A percentile compares a stretch with the other conserved stretches of the same genome.
phyloP scores from a whole-genome alignment of 2,888 invertebrate genomes.

The Morpho helenor region DNA sequence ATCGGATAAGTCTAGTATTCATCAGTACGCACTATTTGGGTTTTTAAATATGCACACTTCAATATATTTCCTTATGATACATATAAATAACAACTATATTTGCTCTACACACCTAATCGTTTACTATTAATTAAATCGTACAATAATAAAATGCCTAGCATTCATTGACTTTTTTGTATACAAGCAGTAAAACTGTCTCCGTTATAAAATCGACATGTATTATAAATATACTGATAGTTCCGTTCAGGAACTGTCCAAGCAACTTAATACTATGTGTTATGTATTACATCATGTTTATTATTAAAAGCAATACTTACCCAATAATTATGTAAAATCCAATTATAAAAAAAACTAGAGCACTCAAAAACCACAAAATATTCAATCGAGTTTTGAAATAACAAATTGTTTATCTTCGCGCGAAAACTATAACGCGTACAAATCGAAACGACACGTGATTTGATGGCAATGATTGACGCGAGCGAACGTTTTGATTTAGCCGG shows the following conservation, averaged over 20 bases:
- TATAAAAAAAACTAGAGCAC: constrained; percentile 12
- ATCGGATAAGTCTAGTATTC: too few relatives aligned
- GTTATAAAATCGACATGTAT: constrained; percentile 1
- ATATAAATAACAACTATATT: background rate
- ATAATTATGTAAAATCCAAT: constrained; percentile 24
- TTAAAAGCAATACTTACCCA: constrained; percentile 19
- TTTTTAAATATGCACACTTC: too few relatives aligned
- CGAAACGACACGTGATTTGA: constrained; percentile 1
- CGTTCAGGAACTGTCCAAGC: constrained; percentile 1
- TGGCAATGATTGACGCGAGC: background rate
- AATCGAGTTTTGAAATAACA: background rate
- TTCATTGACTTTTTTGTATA: background rate
- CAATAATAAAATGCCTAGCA: background rate
- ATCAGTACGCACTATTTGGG: too few relatives aligned
- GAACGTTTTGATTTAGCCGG: constrained; percentile 24
- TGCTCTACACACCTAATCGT: background rate
- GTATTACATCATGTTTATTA: constrained; percentile 26
- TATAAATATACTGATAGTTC: background rate
- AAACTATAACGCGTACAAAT: constrained; percentile 17
- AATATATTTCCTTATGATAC: too few relatives aligned
- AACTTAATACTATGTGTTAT: constrained; percentile 1
- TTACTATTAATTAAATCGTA: background rate
- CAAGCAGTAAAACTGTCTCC: background rate
- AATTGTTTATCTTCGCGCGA: constrained; percentile 19
- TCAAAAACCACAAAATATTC: constrained; percentile 4